Evolutionary conservation across 2,113 vertebrate genomes (phyloP).

Genomic region (Pampusana beccarii): DNA sequence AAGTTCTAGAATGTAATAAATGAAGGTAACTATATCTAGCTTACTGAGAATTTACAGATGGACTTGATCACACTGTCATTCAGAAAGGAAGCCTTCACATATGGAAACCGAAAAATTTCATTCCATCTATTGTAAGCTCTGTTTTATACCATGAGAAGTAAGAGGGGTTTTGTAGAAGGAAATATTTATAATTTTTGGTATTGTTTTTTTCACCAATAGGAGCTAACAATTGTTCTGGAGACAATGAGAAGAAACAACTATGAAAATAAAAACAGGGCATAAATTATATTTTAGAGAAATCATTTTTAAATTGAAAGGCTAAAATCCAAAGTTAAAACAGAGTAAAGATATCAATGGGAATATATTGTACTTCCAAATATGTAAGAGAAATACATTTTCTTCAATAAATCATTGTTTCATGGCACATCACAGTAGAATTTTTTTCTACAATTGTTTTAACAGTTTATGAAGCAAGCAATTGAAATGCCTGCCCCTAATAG

Average conservation of each 20-base stretch:
- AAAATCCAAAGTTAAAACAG: background rate
- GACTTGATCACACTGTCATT: background rate
- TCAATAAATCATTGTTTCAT: background rate
- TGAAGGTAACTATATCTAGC: background rate
- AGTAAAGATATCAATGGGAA: background rate
- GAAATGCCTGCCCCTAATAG: background rate
- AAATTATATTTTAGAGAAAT: background rate
- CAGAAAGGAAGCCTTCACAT: background rate
- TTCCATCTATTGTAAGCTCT: background rate
- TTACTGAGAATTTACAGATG: background rate
- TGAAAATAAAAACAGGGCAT: background rate
- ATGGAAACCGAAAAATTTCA: background rate
- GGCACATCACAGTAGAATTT: background rate
- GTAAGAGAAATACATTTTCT: background rate
- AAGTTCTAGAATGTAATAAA: background rate
- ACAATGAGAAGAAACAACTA: background rate
- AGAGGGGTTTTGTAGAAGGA: background rate
- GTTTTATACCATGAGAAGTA: background rate
- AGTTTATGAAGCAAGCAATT: background rate
- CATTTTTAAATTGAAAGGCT: background rate
- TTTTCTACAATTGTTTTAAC: background rate
- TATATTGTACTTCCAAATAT: background rate
- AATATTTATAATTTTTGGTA: background rate
- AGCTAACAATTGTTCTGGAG: background rate
- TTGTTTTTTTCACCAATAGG: background rate